Evolutionary conservation across 1,140 invertebrate genomes (phyloP), one percentile per base, ranked within the genome.

Genomic region (Bombus cullumanus): DNA sequence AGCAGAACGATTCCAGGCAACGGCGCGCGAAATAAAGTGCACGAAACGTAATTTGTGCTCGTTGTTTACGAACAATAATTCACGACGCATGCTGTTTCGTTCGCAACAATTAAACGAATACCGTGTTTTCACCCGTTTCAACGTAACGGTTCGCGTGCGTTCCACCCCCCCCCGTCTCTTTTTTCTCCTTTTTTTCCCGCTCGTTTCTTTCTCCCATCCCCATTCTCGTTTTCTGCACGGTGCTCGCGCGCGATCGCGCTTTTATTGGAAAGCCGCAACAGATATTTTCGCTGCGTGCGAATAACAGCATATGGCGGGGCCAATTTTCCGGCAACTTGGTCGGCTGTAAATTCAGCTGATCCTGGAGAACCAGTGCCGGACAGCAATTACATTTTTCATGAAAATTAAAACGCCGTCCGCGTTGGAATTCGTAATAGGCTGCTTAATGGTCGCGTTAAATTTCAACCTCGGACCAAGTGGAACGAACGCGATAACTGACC

Each of bases 261-360:
- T 66, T 66, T 75, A 76, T 53, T 64, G 59, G 73, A 83, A 77
- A 66, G 59, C 81, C 39, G 73, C 81, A 77, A 83, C 81, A 83
- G 81, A 77, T 76, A 83, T 77, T 78, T 83, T 57, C 73, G 22
- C 82, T 77, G 82, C 74, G 74, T 77, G 82, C 74, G 82, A 83
- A 83, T 69, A 83, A 78, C 64, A 53, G 82, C 82, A 83, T 78
- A 83, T 78, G 82, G 64, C 81, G 13, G 43, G 71, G 74, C 73
- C 73, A 57, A 83, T 77, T 83, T 83, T 75, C 73, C 81, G 34
- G 74, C 64, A 66, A 78, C 74, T 83, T 39, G 82, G 73, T 22
- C 64, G 74, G 43, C 47, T 83, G 64, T 83, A 78, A 81, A 83
- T 83, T 83, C 74, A 78, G n/a, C 64, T 69, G 64, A 76, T 83